Evolutionary conservation across 1,140 invertebrate genomes (phyloP), one percentile per base, ranked within the genome.

Genomic region (Zelostemma sp.): DNA sequence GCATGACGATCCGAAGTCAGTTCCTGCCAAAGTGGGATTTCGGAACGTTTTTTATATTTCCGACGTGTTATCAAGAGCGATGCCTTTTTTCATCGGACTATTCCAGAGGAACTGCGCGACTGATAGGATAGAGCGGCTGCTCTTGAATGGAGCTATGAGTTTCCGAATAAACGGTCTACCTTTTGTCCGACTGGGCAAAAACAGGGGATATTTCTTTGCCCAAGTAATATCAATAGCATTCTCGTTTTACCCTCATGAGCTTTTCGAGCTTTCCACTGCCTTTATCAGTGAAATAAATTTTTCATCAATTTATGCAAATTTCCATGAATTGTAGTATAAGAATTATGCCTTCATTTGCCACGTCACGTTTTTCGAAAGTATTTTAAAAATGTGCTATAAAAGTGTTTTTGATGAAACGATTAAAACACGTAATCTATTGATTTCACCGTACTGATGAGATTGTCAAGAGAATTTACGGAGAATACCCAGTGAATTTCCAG

Each of bases 41-140:
- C 19, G 50, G 50, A 51, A 35, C 41, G 58, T 41, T 53, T 65
- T 65, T 72, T 65, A 62, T 65, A 54, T 33, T 19, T 48, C 51
- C 57, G 48, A 65, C 68, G 53, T 57, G 61, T 70, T 72, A 61
- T 68, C 69, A 60, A 72, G 43, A 63, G 55, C 59, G 59, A 59
- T 64, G 38, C 59, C 41, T 45, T 61, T 60, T 68, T 49, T 40
- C 33, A 47, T 60, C 9, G 58, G 19, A 41, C 53, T 54, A 19
- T 31, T 41, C 12, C 9, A 16, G 51, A 41, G 53, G 56, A 50
- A 62, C 35, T 19, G 47, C 21, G 17, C 54, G 50, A 61, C 15
- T 56, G 60, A 70, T 65, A 65, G 41, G 59, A 59, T 50, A 21
- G 45, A 47, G 31, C 53, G 45, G 53, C 14, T 58, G 58, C 35